Evolutionary conservation across 2,797 vertebrate species (phyloP).

Genomic region (Remorina albescens): DNA sequence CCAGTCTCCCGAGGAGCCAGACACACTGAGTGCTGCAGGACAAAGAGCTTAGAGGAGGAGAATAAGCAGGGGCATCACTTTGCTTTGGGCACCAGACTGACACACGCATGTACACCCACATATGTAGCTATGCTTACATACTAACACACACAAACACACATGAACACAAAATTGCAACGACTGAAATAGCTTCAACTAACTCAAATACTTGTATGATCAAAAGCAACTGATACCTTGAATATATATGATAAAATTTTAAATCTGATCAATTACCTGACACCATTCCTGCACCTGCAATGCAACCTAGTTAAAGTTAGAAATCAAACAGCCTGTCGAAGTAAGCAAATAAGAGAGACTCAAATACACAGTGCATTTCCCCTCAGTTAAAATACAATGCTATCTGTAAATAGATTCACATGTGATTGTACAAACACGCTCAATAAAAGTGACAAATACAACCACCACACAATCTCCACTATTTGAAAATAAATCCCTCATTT

Average conservation of each 20-base stretch:
- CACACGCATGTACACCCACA: conserved; percentile 58
- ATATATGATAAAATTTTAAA: conserved; percentile 22
- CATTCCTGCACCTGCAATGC: conserved; percentile 20
- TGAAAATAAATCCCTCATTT: conserved; percentile 82
- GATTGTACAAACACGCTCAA: conserved; percentile 67
- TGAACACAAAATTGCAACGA: conserved; percentile 48
- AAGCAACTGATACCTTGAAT: conserved; percentile 36
- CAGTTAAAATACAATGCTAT: conserved; percentile 62
- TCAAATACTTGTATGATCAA: conserved; percentile 42
- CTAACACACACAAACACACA: too few species aligned
- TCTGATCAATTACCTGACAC: conserved; percentile 29
- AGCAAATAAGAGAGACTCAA: conserved; percentile 46
- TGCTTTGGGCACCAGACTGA: conserved; percentile 68
- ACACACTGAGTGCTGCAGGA: conserved; percentile 87
- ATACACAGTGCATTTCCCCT: conserved; percentile 55
- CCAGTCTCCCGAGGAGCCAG: conserved; percentile 86
- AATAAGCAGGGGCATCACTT: conserved; percentile 85
- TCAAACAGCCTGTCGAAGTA: conserved; percentile 41
- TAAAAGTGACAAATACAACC: conserved; percentile 68
- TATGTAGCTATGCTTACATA: conserved; percentile 54
- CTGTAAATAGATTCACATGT: conserved; percentile 72
- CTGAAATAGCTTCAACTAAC: conserved; percentile 28
- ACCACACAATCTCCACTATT: conserved; percentile 66
- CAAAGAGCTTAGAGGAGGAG: conserved; percentile 84
- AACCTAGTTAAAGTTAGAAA: conserved; percentile 26